phyloP scores from a whole-genome alignment of 2,797 vertebrate genomes.

The Glyptemys insculpta region DNA sequence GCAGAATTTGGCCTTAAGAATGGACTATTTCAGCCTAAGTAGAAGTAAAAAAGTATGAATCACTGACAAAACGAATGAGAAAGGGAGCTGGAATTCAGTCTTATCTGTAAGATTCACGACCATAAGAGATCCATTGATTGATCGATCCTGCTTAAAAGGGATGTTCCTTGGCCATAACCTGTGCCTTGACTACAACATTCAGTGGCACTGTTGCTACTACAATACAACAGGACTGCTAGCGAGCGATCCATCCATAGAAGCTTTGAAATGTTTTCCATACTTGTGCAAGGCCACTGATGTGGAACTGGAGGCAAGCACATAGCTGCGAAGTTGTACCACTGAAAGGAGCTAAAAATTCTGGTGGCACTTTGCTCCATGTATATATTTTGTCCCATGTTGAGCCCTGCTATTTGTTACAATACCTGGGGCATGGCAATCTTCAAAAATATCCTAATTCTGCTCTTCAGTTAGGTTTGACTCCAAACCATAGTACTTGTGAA shows the following conservation, averaged over 20 bases:
- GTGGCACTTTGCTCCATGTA: background rate
- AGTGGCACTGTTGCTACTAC: background rate
- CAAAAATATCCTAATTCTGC: background rate
- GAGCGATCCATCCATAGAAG: background rate
- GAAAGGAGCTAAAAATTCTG: conserved; percentile 9
- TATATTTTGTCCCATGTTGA: background rate
- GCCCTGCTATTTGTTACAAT: rapidly evolving
- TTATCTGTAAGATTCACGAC: background rate
- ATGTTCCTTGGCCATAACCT: background rate
- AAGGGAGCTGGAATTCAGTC: background rate
- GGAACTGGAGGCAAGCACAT: background rate
- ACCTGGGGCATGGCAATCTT: background rate
- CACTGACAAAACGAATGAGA: background rate
- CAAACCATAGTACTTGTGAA: background rate
- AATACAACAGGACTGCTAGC: background rate
- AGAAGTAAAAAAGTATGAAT: background rate
- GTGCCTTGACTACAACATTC: background rate
- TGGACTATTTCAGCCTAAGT: background rate
- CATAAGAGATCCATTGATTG: background rate
- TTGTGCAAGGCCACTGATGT: background rate
- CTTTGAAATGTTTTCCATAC: background rate
- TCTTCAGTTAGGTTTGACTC: background rate
- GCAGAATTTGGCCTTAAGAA: background rate
- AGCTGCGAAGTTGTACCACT: background rate
- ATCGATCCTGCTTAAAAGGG: background rate